phyloP scores from a whole-genome alignment of 1,140 invertebrate genomes.

The Hylyphantes graminicola region DNA sequence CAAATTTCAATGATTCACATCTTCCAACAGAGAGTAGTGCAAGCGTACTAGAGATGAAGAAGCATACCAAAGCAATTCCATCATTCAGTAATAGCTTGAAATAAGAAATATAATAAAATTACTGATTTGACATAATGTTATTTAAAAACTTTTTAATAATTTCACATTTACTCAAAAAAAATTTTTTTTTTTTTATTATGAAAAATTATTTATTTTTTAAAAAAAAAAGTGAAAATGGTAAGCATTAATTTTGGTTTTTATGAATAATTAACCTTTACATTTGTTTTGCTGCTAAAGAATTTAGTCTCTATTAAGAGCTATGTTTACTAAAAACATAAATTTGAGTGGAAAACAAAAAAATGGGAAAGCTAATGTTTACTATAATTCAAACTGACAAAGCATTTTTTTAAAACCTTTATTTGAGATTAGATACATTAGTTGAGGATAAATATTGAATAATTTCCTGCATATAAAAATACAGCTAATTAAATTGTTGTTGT shows the following conservation, averaged over 20 bases:
- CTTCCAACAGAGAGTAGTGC: conserved; percentile 33
- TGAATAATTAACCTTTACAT: too few species aligned
- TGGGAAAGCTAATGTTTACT: background rate
- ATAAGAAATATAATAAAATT: background rate
- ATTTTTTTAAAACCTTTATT: background rate
- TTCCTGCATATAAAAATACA: background rate
- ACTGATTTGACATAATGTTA: too few species aligned
- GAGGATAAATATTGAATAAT: background rate
- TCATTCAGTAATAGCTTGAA: conserved; percentile 40
- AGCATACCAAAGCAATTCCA: background rate
- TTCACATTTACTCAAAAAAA: too few species aligned
- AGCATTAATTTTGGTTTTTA: too few species aligned
- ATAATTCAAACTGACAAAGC: background rate
- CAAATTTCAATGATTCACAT: background rate
- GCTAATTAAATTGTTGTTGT: background rate
- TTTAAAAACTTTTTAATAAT: too few species aligned
- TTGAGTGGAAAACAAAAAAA: background rate
- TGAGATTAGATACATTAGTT: background rate
- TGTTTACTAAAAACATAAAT: background rate
- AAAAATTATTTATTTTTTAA: too few species aligned
- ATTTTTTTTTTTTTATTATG: too few species aligned
- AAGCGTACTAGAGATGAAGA: conserved; percentile 21
- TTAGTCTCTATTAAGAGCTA: background rate
- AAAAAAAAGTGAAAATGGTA: too few species aligned
- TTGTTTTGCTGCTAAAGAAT: too few species aligned